Percentiles rank a stretch among this genome's conserved stretches.
These are phyloP conservation scores for Melanotaenia parkinsoni DNA, from an alignment of 2,797 vertebrate species.

Conservation along the genomic window DNA sequence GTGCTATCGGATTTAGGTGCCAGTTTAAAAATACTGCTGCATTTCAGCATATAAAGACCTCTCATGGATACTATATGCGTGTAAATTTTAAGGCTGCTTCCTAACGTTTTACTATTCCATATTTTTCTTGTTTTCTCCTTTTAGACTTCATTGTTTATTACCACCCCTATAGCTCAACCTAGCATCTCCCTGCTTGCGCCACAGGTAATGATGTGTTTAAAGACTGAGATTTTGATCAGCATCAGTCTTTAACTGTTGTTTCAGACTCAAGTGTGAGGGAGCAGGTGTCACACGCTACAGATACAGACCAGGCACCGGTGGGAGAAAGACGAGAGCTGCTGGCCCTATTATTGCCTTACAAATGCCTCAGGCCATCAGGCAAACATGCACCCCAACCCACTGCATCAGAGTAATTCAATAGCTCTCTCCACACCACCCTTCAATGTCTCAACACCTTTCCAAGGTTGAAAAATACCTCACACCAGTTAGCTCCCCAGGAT, in stretches of 20 bases:
- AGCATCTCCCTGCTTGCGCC: slow-evolving; percentile 9
- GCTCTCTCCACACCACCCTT: slow-evolving; percentile 65
- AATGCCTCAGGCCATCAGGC: slow-evolving; percentile 67
- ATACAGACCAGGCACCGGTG: slow-evolving; percentile 45
- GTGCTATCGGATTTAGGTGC: slow-evolving; percentile 20
- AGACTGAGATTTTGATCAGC: slow-evolving; percentile 55
- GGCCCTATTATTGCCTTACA: slow-evolving; percentile 61
- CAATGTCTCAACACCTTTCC: slow-evolving; percentile 79
- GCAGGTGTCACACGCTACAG: slow-evolving; percentile 59
- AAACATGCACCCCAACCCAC: slow-evolving; percentile 61
- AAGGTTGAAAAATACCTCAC: slow-evolving; percentile 76
- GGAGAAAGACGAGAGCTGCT: slow-evolving; percentile 57
- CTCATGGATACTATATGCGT: no score
- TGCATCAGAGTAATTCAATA: slow-evolving; percentile 74
- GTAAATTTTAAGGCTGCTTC: no score
- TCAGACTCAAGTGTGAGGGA: slow-evolving; percentile 64
- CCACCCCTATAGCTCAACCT: background rate
- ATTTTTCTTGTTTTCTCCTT: background rate
- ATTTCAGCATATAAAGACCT: background rate
- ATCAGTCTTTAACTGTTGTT: slow-evolving; percentile 25
- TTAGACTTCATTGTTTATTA: background rate
- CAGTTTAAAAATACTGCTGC: slow-evolving; percentile 11
- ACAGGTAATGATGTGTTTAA: slow-evolving; percentile 23
- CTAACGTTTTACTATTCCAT: no score
- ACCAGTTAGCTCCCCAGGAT: slow-evolving; percentile 74